These are phyloP conservation scores for Cordylochernes scorpioides DNA, from an alignment of 2,888 invertebrate genomes.

Conservation along the genomic window DNA sequence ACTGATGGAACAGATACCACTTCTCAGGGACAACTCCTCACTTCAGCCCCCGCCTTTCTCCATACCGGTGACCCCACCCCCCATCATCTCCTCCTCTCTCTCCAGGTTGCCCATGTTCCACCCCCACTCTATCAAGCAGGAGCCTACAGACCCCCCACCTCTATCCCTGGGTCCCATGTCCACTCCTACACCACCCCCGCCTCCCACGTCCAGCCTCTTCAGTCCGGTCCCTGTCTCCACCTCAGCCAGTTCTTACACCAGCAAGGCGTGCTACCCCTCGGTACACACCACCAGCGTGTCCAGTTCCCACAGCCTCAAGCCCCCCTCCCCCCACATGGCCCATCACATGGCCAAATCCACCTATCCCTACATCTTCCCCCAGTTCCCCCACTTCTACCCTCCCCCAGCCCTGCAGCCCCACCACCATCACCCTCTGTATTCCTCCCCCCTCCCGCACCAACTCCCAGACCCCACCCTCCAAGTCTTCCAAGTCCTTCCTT, in stretches of 20 bases:
- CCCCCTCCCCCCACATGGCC: too few species aligned
- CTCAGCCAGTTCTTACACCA: constrained; percentile 4
- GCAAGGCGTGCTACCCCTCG: constrained; percentile 6
- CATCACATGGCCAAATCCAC: too few species aligned
- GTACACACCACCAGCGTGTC: constrained; percentile 4
- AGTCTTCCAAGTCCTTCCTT: constrained; percentile 4
- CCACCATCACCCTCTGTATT: too few species aligned
- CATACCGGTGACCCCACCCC: not conserved
- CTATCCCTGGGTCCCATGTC: too few species aligned
- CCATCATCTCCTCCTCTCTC: constrained; percentile 6
- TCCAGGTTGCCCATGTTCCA: too few species aligned
- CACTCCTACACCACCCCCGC: constrained; percentile 13
- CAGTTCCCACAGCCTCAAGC: too few species aligned
- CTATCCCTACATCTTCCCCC: not conserved
- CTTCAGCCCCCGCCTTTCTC: not conserved
- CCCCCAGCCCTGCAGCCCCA: not conserved
- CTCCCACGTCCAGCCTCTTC: constrained; percentile 14
- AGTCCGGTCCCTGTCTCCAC: constrained; percentile 8
- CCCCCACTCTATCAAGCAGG: constrained; percentile 9
- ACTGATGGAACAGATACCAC: not conserved
- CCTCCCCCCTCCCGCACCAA: constrained; percentile 1
- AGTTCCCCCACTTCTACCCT: not conserved
- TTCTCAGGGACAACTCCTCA: not conserved
- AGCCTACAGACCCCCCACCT: constrained; percentile 4
- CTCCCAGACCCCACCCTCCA: constrained; percentile 2